phyloP scores from a whole-genome alignment of 2,888 invertebrate species.

The Pegoplata infirma region DNA sequence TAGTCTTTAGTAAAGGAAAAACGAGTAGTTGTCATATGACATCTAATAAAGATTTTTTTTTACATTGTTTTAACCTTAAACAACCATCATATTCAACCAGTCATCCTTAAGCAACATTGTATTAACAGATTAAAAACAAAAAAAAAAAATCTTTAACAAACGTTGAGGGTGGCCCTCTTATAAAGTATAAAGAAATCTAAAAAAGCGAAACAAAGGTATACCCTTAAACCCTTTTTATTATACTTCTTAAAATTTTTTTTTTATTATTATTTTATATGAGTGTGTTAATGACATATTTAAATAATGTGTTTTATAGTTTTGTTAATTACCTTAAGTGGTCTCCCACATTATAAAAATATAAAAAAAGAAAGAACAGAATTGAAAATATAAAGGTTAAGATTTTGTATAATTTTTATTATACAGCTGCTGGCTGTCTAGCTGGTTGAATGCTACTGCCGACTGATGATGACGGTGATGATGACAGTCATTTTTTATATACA shows the following conservation, averaged over 20 bases:
- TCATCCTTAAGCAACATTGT: not conserved
- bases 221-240: not conserved
- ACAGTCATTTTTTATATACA: slow-evolving; percentile 11
- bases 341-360: slow-evolving; percentile 44
- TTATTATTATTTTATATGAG: not conserved
- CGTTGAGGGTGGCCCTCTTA: slow-evolving; percentile 13
- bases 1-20: too few species aligned
- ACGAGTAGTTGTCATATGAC: too few species aligned
- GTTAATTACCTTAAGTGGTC: slow-evolving; percentile 60
- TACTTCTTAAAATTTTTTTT: slow-evolving; percentile 1
- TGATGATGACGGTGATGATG: slow-evolving; percentile 30
- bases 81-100: not conserved
- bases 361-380: too few species aligned
- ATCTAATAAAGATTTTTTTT: too few species aligned
- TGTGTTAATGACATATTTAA: slow-evolving; percentile 49
- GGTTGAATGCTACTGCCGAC: not conserved
- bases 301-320: slow-evolving; percentile 51
- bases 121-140: not conserved
- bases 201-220: not conserved
- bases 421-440: slow-evolving; percentile 35
- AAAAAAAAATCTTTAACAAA: not conserved
- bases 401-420: slow-evolving; percentile 17
- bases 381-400: slow-evolving; percentile 26
- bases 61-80: not conserved
- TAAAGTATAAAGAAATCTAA: not conserved